A percentile compares a stretch with the other conserved stretches of the same genome.
Conservation (phyloP, 1,140 invertebrate genomes). For the Popillia japonica region DNA sequence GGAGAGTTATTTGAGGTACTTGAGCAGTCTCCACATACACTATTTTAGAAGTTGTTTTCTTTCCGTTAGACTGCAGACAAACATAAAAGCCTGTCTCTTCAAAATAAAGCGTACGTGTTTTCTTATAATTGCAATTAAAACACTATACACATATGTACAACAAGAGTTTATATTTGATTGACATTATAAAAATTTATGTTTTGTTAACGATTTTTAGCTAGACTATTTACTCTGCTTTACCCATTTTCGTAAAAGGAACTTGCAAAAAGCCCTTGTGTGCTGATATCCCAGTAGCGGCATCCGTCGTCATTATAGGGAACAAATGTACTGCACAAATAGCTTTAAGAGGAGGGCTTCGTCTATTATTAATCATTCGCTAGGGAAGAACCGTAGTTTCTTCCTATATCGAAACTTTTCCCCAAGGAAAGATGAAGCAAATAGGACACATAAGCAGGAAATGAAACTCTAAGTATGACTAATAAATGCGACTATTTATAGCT, state of each 20-base stretch:
- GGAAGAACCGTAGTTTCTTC: neutral
- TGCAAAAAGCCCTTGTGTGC: neutral
- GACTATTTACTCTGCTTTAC: neutral
- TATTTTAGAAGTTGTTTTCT: no score
- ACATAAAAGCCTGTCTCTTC: no score
- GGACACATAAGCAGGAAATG: neutral
- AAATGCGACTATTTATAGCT: neutral
- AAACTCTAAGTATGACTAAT: neutral
- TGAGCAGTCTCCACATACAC: no score
- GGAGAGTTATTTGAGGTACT: no score
- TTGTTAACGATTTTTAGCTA: neutral
- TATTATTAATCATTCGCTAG: neutral
- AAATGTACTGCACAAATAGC: neutral
- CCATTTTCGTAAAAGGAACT: neutral
- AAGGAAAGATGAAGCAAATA: neutral
- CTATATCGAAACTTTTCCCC: neutral
- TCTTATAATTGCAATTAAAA: no score
- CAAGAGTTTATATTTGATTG: no score
- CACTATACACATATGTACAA: no score
- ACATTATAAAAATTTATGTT: no score
- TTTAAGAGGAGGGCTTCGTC: neutral
- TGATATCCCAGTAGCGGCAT: neutral
- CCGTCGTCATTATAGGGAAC: conserved; percentile 2
- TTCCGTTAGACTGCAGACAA: no score
- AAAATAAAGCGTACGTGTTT: no score